phyloP scores from a whole-genome alignment of 2,113 vertebrate genomes.

The Salvelinus fontinalis region DNA sequence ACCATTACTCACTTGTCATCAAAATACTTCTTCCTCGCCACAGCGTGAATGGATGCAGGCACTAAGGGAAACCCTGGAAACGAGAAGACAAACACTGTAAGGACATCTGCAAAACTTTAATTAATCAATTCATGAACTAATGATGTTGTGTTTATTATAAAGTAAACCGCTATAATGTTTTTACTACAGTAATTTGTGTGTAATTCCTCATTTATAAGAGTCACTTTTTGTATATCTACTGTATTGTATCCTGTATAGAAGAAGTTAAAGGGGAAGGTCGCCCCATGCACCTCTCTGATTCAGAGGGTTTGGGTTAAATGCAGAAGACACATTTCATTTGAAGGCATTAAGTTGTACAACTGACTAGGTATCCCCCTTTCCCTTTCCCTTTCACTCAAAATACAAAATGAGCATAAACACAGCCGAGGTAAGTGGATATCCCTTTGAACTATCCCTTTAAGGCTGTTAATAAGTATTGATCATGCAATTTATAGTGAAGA shows the following conservation, averaged over 20 bases:
- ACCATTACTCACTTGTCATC: conserved; percentile 92
- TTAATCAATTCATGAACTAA: background rate
- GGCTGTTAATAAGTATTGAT: background rate
- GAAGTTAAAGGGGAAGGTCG: no score
- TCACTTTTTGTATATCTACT: background rate
- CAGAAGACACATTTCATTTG: no score
- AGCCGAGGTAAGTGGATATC: no score
- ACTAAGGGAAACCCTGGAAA: conserved; percentile 88
- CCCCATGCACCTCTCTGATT: no score
- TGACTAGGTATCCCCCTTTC: no score
- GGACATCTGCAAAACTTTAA: background rate
- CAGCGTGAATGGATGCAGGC: conserved; percentile 91
- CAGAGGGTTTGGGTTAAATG: no score
- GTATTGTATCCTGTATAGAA: no score
- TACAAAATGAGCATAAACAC: no score
- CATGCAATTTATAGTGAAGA: background rate
- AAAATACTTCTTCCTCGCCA: conserved; percentile 89
- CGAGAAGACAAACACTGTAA: conserved; percentile 35
- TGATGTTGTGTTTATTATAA: background rate
- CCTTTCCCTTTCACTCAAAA: no score
- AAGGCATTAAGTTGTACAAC: no score
- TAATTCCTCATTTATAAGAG: background rate
- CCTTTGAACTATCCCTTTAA: no score
- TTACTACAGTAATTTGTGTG: background rate
- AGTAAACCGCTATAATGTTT: background rate